Percentiles rank a stretch among this genome's conserved stretches.
Conservation (phyloP, 2,113 vertebrate genomes). For the Pollimyrus isidori region DNA sequence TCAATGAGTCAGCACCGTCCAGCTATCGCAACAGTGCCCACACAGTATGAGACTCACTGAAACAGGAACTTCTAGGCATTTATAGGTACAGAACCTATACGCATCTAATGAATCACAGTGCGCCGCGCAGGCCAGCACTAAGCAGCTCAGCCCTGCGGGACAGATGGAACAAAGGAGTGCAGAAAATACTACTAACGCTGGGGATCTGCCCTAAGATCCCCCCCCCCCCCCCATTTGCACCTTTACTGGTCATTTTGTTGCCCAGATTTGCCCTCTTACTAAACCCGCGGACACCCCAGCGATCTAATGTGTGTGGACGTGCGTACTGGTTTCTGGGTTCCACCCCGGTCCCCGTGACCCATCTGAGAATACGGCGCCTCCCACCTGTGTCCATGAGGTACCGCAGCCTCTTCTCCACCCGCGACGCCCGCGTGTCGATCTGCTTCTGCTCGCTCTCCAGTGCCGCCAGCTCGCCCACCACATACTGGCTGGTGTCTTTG, state of each 20-base stretch:
- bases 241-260: background rate
- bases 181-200: background rate
- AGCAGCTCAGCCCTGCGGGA: slow-evolving; percentile 36
- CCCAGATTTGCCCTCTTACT: background rate
- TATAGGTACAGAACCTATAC: background rate
- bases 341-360: slow-evolving; percentile 45
- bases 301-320: background rate
- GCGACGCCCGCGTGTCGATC: slow-evolving; percentile 98
- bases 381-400: slow-evolving; percentile 99
- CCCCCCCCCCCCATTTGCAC: background rate
- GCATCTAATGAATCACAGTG: background rate
- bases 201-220: background rate
- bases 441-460: slow-evolving; percentile 99
- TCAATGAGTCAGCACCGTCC: background rate
- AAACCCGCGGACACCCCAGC: background rate
- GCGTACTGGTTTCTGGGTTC: background rate
- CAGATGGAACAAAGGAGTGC: slow-evolving; percentile 28
- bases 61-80: background rate
- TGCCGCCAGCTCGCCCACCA: slow-evolving; percentile 99
- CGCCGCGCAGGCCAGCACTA: background rate
- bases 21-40: background rate
- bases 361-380: slow-evolving; percentile 91
- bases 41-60: background rate
- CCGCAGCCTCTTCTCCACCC: slow-evolving; percentile 99
- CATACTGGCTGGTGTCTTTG: slow-evolving; percentile 99